Evolutionary conservation across 2,113 vertebrate genomes (phyloP).

Genomic region (Ciconia maguari): DNA sequence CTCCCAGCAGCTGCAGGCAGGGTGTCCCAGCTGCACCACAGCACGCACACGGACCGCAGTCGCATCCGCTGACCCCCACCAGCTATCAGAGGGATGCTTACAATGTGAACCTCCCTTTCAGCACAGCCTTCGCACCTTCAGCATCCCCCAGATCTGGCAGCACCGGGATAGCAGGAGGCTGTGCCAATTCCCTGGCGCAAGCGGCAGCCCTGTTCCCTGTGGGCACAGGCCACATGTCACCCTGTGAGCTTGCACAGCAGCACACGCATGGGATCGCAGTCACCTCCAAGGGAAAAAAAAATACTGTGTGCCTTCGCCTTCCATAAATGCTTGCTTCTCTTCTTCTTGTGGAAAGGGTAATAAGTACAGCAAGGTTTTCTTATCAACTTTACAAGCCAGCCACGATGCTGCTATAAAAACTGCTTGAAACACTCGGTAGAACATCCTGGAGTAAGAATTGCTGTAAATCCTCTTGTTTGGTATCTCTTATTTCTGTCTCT

Average conservation of each 20-base stretch:
- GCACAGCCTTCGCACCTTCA: neutral
- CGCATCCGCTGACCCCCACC: neutral
- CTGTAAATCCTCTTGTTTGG: neutral
- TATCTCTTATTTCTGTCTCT: neutral
- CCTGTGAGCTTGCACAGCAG: neutral
- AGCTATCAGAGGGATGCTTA: neutral
- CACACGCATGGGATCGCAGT: fast-evolving
- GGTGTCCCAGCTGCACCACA: no score
- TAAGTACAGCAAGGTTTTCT: neutral
- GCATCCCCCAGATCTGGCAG: neutral
- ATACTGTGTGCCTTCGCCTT: fast-evolving
- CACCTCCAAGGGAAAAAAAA: neutral
- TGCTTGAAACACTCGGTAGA: neutral
- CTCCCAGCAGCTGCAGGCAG: neutral
- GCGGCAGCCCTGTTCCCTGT: neutral
- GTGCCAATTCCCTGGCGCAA: neutral
- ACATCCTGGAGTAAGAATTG: neutral
- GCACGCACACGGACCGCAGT: fast-evolving
- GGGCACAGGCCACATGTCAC: neutral
- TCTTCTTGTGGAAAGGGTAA: neutral
- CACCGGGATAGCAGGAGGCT: neutral
- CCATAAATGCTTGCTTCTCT: neutral
- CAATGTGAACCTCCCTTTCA: neutral
- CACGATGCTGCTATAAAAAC: neutral
- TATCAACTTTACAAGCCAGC: neutral